Base-by-base conservation (phyloP, 2,113 vertebrate species). In the Neotoma lepida region DNA sequence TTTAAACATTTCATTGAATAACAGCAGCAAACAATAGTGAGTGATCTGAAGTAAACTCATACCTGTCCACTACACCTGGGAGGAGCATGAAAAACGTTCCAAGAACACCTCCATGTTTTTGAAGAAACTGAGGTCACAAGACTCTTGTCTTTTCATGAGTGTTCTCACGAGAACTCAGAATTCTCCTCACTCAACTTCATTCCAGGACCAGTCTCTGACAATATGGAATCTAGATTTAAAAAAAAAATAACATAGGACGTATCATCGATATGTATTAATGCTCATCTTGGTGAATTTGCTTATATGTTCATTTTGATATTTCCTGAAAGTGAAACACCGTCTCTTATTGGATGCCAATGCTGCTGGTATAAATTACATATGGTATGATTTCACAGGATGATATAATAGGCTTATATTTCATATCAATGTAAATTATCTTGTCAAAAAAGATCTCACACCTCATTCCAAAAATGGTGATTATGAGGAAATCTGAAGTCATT, bases 371-470 rank as follows among this genome's bases (percentile, higher is more conserved):
- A 85, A 90, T 88, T 74, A 58, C 12, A 94, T 90, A 80, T 22
- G 89, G n/a, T 26, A 22, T 71, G 17, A 44, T 66, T 95, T 93
- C 74, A 35, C 46, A n/a, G 3, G 64, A 30, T 49, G 54, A 89
- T 58, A 82, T 74, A 64, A 64, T 44, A 33, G 56, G 49, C 24
- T 89, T 95, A 33, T 18, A 89, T 89, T 88, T 94, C 63, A 58
- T 39, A 64, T 17, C n/a, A 56, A 33, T 86, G 20, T 14, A 33
- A 93, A 61, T 56, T 54, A 51, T 51, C 4, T 35, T 88, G 54
- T 54, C 28, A 93, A 86, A 8, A n/a, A 90, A 39, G 4, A 8
- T 46, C 46, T 78, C 6, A 46, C 0, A 64, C n/a, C 68, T 2
- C 9, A 46, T 84, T 77, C 35, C 10, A 87, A 66, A 51, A 84